Base-by-base conservation (phyloP, 2,113 vertebrate species). In the Odobenus rosmarus region DNA sequence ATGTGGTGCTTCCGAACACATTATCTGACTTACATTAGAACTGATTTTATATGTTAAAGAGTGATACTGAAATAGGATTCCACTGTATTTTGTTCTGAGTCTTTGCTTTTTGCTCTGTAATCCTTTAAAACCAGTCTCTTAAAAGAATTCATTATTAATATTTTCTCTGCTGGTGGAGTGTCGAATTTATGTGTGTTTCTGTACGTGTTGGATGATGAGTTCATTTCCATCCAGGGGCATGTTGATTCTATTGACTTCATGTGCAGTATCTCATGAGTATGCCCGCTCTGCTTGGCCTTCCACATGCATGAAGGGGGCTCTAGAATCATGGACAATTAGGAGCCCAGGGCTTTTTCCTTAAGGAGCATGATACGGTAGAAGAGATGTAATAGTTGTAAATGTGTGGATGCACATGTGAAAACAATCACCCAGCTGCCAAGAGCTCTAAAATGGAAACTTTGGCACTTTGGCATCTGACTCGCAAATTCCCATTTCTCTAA, bases 61-160 rank as follows among this genome's bases (percentile, higher is more conserved):
- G 15, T 67, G n/a, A 4, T 26, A 13, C 9, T 46, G n/a, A 97
- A 88, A 82, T 74, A 94, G 77, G 80, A 93, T 81, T 95, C 64
- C 49, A 3, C 72, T 64, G 15, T 71, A 49, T 33, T 95, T 87
- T 95, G 36, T 64, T 93, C 16, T 69, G 33, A 88, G 76, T 77
- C 26, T 88, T 87, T 93, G 62, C 55, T 49, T 91, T 90, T 85
- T 79, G 19, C 42, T 64, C 64, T 81, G 39, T 36, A 93, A 86
- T 82, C 82, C 81, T 77, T 91, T 51, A 74, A 88, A 91, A 86
- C 82, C 42, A 23, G n/a, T 39, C 26, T 36, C 74, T 85, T 46
- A 77, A 72, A 71, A 85, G 16, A 71, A 84, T 84, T 67, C n/a
- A 21, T 88, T 67, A 26, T 91, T 76, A 71, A 6, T 84, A 33